Percentiles rank a stretch among this genome's conserved stretches.
Conservation (phyloP, 2,797 vertebrate species). For the Geotrypetes seraphini region DNA sequence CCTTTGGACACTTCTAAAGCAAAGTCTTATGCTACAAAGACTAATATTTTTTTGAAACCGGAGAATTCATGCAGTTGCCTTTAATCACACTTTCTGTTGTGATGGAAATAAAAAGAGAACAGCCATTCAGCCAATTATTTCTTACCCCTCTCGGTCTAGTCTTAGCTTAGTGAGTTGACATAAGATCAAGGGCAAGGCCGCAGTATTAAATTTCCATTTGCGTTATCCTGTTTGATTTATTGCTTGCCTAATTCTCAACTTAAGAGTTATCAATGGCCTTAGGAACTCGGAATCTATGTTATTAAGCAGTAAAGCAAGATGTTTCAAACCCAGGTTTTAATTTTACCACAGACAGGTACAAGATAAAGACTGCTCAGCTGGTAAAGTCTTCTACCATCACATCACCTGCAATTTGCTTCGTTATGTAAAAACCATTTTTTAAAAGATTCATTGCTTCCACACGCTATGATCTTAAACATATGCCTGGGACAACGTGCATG, state of each 20-base stretch:
- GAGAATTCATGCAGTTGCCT: neutral
- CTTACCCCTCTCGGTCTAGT: neutral
- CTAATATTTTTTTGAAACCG: slow-evolving; percentile 6
- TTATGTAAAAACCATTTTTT: slow-evolving; percentile 1
- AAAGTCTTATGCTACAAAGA: too few species aligned
- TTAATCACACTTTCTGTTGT: slow-evolving; percentile 5
- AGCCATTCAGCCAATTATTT: slow-evolving; percentile 4
- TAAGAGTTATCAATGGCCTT: slow-evolving; percentile 12
- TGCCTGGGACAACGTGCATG: slow-evolving; percentile 8
- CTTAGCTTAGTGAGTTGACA: too few species aligned
- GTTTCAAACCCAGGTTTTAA: neutral
- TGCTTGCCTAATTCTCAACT: slow-evolving; percentile 12
- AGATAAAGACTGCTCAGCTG: slow-evolving; percentile 2
- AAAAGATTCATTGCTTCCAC: neutral
- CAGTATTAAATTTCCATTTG: slow-evolving; percentile 3
- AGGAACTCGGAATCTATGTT: slow-evolving; percentile 21
- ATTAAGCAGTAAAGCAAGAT: slow-evolving; percentile 12
- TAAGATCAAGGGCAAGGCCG: too few species aligned
- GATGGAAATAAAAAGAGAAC: neutral
- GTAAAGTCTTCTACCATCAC: too few species aligned
- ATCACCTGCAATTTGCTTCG: slow-evolving; percentile 16
- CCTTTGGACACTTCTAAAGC: too few species aligned
- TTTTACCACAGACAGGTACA: neutral
- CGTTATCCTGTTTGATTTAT: slow-evolving; percentile 13
- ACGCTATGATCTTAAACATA: slow-evolving; percentile 27